Base-by-base conservation (phyloP, 1,140 invertebrate genomes). In the Danaus plexippus region DNA sequence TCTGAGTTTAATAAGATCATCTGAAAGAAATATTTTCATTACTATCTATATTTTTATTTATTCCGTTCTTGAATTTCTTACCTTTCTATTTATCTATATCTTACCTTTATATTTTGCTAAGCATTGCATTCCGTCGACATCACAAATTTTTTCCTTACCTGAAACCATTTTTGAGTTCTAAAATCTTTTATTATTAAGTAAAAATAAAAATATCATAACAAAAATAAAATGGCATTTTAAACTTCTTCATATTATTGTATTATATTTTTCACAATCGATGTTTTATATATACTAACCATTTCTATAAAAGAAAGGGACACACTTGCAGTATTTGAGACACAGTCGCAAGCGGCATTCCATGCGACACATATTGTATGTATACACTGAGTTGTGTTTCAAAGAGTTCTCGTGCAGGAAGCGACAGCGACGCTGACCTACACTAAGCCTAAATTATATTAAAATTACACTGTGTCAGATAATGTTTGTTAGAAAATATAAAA, bases 231-330 rank as follows among this genome's bases (percentile, higher is more conserved):
- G 1, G 3, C 5, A 8, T 43, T 52, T 52, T 43, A 52, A 13
- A 43, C 22, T 5, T 32, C 22, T 45, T 47, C 15, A 54, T 46
- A 12, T 15, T 13, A 10, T 11, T 9, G 47, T 45, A 42, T 22
- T 6, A 32, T 32, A 8, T 32, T 32, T 44, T 32, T 32, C 15
- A 1, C 40, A 52, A 40, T 22, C 10, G 1, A 10, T 9, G 8
- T 43, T 4, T 42, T 40, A 13, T 13, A 9, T 3, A 9, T 10
- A 60, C 72, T 71, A 69, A 89, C 89, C 81, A 52, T 59, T 75
- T 59, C 88, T 85, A 54, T 91, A 91, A 61, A 92, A 92, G 73
- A 92, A 89, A 0, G 92, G 91, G 22, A 92, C 75, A 71, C 92
- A 93, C 0, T 87, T 77, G 66, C 92, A 93, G 15, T 90, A 85